Conservation (phyloP, 2,888 invertebrate species). For the Capitulum mitella region DNA sequence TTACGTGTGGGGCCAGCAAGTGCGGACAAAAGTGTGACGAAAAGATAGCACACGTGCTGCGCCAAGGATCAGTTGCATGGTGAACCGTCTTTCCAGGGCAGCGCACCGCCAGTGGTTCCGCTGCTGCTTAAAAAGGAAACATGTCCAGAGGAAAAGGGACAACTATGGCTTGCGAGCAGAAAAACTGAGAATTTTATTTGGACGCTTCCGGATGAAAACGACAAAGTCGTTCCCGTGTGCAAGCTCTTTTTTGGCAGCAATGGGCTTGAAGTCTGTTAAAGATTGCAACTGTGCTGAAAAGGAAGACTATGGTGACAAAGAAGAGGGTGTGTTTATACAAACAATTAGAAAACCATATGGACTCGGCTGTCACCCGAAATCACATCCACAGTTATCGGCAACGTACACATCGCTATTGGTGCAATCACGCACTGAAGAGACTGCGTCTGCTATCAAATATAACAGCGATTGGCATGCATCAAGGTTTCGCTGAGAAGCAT, state of each 20-base stretch:
- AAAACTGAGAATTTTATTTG: neutral
- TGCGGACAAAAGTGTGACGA: neutral
- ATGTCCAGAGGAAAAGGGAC: neutral
- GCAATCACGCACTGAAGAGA: neutral
- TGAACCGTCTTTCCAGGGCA: neutral
- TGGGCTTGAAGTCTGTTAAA: neutral
- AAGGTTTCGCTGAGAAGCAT: neutral
- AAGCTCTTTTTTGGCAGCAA: neutral
- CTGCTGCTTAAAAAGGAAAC: neutral
- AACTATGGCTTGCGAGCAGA: neutral
- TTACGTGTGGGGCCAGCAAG: neutral
- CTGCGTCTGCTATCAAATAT: neutral
- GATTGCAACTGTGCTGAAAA: neutral
- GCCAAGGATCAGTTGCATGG: neutral
- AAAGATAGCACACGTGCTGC: neutral
- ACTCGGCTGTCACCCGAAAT: neutral
- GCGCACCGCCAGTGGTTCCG: neutral
- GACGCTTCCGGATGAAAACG: neutral
- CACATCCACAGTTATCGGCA: neutral
- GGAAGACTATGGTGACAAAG: too few species aligned
- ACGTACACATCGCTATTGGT: neutral
- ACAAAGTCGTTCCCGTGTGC: neutral
- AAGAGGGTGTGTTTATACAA: too few species aligned
- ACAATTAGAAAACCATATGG: neutral
- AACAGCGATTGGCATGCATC: neutral